Evolutionary conservation across 1,140 invertebrate genomes (phyloP), one percentile per base, ranked within the genome.

Genomic region (Leptinotarsa defecta): DNA sequence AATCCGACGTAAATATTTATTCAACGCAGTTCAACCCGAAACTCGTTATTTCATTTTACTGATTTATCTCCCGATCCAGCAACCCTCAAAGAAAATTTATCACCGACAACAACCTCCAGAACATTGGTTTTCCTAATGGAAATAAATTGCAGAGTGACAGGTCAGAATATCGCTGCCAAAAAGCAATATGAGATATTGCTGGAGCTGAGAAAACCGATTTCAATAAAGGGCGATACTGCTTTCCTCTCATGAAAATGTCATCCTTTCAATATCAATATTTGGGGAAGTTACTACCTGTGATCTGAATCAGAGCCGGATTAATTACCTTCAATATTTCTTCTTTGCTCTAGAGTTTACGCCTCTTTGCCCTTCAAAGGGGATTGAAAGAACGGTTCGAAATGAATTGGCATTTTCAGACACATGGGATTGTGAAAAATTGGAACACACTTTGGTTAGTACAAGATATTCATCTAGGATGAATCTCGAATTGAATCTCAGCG

Each of bases 71-170:
- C 1, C 52, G 52, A 17, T 17, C 6, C 52, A 57, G 52, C n/a
- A 15, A 19, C 52, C 34, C 34, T 43, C 34, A 43, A 43, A 43
- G 52, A 19, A 57, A 57, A 57, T 57, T 57, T 19, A 57, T 57
- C n/a, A 19, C n/a, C 52, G n/a, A 57, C 52, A 57, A 57, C 52
- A 57, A 57, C 15, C 52, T 17, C 52, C 52, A 57, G 52, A 57
- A 57, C 52, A 57, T 57, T 57, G 52, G 52, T 57, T 57, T 57
- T 57, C 52, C 52, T 57, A 57, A 57, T 57, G 52, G 52, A 57
- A 17, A 57, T 57, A 57, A 57, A 57, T 57, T 19, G 52, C n/a
- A 13, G 52, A 57, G 52, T 57, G 52, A 57, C 52, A 57, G 52
- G 15, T 19, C 52, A 57, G n/a, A 57, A 57, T 57, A 15, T 19